Conservation (phyloP, 2,113 vertebrate genomes). For the Mola mola region DNA sequence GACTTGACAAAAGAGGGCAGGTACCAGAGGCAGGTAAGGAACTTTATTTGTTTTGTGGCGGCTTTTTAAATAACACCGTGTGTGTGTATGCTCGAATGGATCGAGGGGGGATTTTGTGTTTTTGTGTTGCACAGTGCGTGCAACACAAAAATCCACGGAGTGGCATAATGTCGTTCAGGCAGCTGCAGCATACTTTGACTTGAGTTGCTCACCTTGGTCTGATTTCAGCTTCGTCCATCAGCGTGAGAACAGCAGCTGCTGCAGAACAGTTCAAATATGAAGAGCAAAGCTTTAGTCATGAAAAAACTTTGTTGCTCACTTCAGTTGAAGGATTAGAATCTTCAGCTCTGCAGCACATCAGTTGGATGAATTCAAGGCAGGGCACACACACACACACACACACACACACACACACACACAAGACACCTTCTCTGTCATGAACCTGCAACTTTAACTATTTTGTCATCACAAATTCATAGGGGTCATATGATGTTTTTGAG, state of each 20-base stretch:
- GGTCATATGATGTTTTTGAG: too few species aligned
- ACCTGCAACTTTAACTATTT: too few species aligned
- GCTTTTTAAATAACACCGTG: slow-evolving; percentile 3
- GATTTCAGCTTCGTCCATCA: slow-evolving; percentile 17
- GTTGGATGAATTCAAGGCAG: background rate
- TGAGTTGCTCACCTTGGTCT: slow-evolving; percentile 7
- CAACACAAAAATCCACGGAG: too few species aligned
- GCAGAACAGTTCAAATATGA: background rate
- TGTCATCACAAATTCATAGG: too few species aligned
- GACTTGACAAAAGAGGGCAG: slow-evolving; percentile 77
- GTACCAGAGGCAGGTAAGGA: slow-evolving; percentile 82
- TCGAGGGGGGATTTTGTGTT: too few species aligned
- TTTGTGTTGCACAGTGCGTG: slow-evolving; percentile 12
- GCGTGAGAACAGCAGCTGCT: background rate
- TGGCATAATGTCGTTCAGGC: too few species aligned
- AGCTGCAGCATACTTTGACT: too few species aligned
- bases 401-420: too few species aligned
- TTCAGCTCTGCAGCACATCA: slow-evolving; percentile 1
- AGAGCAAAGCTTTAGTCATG: background rate
- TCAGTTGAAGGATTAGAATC: background rate
- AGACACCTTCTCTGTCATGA: too few species aligned
- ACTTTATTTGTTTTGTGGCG: slow-evolving; percentile 41
- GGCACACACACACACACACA: too few species aligned
- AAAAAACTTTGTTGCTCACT: background rate
- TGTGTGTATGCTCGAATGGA: too few species aligned